These are phyloP conservation scores for Antheraea assamensis DNA, from an alignment of 2,888 invertebrate species.

Conservation along the genomic window DNA sequence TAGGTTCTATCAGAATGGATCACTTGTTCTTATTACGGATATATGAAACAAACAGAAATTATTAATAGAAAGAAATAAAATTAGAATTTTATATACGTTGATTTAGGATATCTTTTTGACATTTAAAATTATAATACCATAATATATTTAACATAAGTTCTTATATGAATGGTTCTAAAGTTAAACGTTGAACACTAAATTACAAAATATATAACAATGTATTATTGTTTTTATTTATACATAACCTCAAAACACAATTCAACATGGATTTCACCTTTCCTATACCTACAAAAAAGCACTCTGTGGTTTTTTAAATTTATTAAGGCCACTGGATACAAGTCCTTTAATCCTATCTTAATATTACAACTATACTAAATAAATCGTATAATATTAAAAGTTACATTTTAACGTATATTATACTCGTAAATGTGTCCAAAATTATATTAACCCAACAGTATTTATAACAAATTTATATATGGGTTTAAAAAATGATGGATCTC, in stretches of 20 bases:
- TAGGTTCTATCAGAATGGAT: neutral
- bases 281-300: no score
- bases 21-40: neutral
- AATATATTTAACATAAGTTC: neutral
- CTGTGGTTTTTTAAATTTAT: no score
- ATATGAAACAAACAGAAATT: neutral
- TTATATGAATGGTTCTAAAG: neutral
- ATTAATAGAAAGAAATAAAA: neutral
- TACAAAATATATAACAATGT: neutral
- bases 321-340: no score
- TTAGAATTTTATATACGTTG: neutral
- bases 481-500: no score
- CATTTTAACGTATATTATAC: no score
- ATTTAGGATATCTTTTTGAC: neutral
- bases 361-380: no score
- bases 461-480: no score
- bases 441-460: no score
- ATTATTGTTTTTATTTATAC: neutral
- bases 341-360: no score
- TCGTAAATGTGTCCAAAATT: no score
- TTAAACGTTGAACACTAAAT: neutral
- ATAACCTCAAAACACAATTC: neutral
- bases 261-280: neutral
- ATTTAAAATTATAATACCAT: neutral
- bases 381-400: no score